Evolutionary conservation across 1,140 invertebrate species (phyloP).

Genomic region (Drosophila punjabiensis): DNA sequence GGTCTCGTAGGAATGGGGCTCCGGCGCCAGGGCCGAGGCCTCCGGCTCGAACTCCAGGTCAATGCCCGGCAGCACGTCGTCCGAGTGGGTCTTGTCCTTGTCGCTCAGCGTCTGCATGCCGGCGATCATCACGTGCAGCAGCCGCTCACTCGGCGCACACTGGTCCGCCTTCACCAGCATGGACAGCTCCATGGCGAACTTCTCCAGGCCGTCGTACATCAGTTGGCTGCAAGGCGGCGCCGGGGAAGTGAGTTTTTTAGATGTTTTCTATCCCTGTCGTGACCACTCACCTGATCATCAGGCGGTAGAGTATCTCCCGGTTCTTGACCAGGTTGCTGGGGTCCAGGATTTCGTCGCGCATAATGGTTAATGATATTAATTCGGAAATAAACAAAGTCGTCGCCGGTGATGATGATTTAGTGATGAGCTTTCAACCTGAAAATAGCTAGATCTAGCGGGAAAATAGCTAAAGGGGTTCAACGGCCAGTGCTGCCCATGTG

Average conservation of each 20-base stretch:
- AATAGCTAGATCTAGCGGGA: too few relatives aligned
- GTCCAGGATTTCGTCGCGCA: slow-evolving; percentile 89
- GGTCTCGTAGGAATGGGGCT: slow-evolving; percentile 98
- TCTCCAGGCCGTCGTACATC: slow-evolving; percentile 97
- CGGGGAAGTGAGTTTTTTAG: slow-evolving; percentile 15
- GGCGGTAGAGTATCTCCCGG: slow-evolving; percentile 92
- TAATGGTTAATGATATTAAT: slow-evolving; percentile 53
- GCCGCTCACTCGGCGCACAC: slow-evolving; percentile 97
- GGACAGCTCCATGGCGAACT: slow-evolving; percentile 93
- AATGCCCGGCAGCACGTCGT: slow-evolving; percentile 92
- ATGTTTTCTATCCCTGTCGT: not conserved
- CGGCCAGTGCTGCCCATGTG: too few relatives aligned
- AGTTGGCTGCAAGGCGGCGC: slow-evolving; percentile 89
- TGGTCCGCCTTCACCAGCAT: slow-evolving; percentile 94
- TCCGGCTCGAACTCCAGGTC: slow-evolving; percentile 99
- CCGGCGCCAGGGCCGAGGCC: slow-evolving; percentile 94
- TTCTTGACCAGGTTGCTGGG: slow-evolving; percentile 92
- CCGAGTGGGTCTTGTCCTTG: slow-evolving; percentile 89
- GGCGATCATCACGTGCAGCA: slow-evolving; percentile 94
- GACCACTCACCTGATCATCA: slow-evolving; percentile 92
- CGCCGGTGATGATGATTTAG: too few relatives aligned
- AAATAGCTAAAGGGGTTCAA: too few relatives aligned
- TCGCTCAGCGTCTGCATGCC: slow-evolving; percentile 94
- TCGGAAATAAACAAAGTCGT: slow-evolving; percentile 15
- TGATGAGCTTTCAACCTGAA: too few relatives aligned